Evolutionary conservation across 1,140 invertebrate species (phyloP).

Genomic region (Drosophila chauvacae): DNA sequence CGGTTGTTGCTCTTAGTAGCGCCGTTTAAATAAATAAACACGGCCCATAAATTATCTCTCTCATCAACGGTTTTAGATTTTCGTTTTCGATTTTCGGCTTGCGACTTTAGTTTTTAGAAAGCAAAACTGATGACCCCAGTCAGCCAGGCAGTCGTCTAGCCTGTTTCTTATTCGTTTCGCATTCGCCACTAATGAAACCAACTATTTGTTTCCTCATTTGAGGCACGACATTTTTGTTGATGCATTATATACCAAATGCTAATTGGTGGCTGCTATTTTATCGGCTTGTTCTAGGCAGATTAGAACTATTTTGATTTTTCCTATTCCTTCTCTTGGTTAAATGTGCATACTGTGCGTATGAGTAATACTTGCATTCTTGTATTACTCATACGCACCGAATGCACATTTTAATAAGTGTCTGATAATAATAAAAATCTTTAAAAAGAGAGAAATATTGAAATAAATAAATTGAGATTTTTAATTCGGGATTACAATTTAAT

Average conservation of each 20-base stretch:
- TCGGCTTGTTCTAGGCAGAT: slow-evolving; percentile 15
- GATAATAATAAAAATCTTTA: too few species aligned
- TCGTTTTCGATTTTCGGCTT: slow-evolving; percentile 3
- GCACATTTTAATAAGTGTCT: too few species aligned
- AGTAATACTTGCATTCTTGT: not conserved
- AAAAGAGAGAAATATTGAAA: too few species aligned
- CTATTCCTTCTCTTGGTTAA: not conserved
- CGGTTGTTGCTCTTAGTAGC: slow-evolving; percentile 57
- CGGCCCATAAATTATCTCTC: slow-evolving; percentile 58
- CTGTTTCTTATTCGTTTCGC: slow-evolving; percentile 47
- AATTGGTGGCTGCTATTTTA: slow-evolving; percentile 4
- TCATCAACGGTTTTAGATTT: slow-evolving; percentile 14
- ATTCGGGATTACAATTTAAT: too few species aligned
- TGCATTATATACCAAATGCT: slow-evolving; percentile 38
- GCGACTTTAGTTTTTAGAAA: slow-evolving; percentile 43
- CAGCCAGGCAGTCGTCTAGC: slow-evolving; percentile 39
- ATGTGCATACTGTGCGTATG: slow-evolving; percentile 4
- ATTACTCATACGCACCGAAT: not conserved
- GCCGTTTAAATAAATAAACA: slow-evolving; percentile 66
- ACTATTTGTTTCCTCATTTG: slow-evolving; percentile 54
- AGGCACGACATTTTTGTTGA: slow-evolving; percentile 33
- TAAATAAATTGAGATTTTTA: too few species aligned
- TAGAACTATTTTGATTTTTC: slow-evolving; percentile 4
- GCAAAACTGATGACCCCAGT: slow-evolving; percentile 51
- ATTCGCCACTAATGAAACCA: slow-evolving; percentile 48